Conservation (phyloP, 2,888 invertebrate species). For the Campopleginae sp. region DNA sequence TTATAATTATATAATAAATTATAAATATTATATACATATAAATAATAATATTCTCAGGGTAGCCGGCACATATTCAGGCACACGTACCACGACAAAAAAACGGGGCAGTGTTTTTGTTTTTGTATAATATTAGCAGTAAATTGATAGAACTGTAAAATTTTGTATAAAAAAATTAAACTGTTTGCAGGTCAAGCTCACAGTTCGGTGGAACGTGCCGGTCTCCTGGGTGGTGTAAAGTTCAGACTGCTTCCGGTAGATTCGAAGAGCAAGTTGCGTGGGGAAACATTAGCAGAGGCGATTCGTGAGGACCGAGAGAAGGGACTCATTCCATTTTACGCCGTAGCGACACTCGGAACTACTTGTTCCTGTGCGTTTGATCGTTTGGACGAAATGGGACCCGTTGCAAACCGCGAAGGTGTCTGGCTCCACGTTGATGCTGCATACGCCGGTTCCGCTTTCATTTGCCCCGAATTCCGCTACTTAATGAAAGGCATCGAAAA, state of each 20-base stretch:
- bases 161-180: not conserved
- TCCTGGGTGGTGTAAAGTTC: slow-evolving; percentile 94
- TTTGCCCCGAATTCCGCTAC: slow-evolving; percentile 98
- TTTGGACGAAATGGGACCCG: slow-evolving; percentile 94
- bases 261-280: slow-evolving; percentile 90
- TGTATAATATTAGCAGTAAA: no score
- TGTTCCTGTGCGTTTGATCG: slow-evolving; percentile 98
- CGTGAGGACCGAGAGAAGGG: slow-evolving; percentile 94
- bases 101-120: not conserved
- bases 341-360: slow-evolving; percentile 97
- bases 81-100: no score
- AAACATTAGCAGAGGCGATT: slow-evolving; percentile 91
- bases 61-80: no score
- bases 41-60: no score
- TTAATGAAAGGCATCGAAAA: slow-evolving; percentile 94
- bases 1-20: no score
- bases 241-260: slow-evolving; percentile 90
- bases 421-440: slow-evolving; percentile 99
- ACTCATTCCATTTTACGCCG: slow-evolving; percentile 97
- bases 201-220: slow-evolving; percentile 96
- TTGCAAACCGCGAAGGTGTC: slow-evolving; percentile 90
- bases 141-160: not conserved
- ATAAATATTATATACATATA: no score
- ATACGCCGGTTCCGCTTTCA: slow-evolving; percentile 97
- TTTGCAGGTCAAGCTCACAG: slow-evolving; percentile 94